Conservation (phyloP, 2,888 invertebrate genomes). For the Caenorhabditis virilis region DNA sequence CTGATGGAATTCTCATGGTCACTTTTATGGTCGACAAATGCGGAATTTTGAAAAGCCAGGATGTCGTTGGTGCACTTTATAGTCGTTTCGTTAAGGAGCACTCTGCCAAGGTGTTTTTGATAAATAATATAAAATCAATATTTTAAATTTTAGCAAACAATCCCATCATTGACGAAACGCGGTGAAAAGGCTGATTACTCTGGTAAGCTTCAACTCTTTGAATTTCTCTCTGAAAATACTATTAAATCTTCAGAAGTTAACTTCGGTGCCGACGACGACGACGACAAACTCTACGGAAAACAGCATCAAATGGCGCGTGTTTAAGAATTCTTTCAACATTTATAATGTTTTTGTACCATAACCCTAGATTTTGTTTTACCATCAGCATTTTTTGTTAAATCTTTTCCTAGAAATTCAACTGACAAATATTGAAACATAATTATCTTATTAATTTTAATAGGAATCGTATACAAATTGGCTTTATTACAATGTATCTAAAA, state of each 20-base stretch:
- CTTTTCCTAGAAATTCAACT: too few species aligned
- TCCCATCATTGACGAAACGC: not conserved
- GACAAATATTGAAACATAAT: too few species aligned
- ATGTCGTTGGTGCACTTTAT: slow-evolving; percentile 20
- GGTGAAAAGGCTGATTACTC: slow-evolving; percentile 12
- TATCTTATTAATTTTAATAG: too few species aligned
- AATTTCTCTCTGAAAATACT: not conserved
- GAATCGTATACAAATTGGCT: too few species aligned
- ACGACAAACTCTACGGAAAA: not conserved
- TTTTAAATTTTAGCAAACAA: not conserved
- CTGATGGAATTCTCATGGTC: slow-evolving; percentile 29
- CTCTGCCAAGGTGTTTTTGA: too few species aligned
- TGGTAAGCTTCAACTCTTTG: slow-evolving; percentile 4
- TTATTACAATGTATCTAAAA: too few species aligned
- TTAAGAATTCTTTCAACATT: too few species aligned
- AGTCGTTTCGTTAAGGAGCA: slow-evolving; percentile 13
- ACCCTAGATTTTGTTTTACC: too few species aligned
- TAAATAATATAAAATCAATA: too few species aligned
- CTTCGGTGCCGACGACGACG: slow-evolving; percentile 16
- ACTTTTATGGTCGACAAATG: slow-evolving; percentile 27
- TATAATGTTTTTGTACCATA: too few species aligned
- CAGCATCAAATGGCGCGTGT: too few species aligned
- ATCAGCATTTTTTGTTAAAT: too few species aligned
- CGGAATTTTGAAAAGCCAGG: slow-evolving; percentile 29
- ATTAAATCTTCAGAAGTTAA: slow-evolving; percentile 20